Percentiles rank a stretch among this genome's conserved stretches.
Conservation (phyloP, 2,797 vertebrate species). For the Helostoma temminkii region DNA sequence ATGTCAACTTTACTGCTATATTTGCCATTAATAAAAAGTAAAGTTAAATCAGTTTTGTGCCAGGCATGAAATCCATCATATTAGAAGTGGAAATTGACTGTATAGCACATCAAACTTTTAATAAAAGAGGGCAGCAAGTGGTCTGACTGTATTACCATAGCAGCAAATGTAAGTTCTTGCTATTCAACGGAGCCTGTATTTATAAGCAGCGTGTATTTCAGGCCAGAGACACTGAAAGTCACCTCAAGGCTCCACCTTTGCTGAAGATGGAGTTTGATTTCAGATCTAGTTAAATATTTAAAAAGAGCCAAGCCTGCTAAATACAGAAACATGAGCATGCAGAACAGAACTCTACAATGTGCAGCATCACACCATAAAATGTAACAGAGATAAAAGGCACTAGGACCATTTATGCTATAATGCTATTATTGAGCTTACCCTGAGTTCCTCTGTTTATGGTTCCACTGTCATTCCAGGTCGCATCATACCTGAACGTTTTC, state of each 20-base stretch:
- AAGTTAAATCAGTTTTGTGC: not conserved
- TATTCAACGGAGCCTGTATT: slow-evolving; percentile 2
- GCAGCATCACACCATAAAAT: not conserved
- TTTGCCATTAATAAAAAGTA: not conserved
- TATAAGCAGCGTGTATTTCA: slow-evolving; percentile 16
- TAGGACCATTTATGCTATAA: not conserved
- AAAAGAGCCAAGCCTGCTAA: slow-evolving; percentile 1
- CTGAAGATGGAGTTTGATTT: slow-evolving; percentile 22
- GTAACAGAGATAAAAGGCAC: not conserved
- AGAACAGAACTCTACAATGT: not conserved
- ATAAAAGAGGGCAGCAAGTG: not conserved
- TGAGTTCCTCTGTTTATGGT: not conserved
- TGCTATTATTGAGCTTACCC: not conserved
- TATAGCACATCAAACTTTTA: not conserved
- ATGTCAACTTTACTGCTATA: not conserved
- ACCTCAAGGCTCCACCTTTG: slow-evolving; percentile 28
- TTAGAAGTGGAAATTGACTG: not conserved
- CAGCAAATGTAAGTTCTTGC: not conserved
- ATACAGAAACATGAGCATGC: not conserved
- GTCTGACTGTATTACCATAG: no score
- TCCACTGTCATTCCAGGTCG: not conserved
- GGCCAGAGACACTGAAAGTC: slow-evolving; percentile 13
- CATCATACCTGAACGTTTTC: not conserved
- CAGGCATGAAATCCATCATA: not conserved
- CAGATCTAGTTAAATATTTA: slow-evolving; percentile 47